phyloP scores from a whole-genome alignment of 2,888 invertebrate genomes.

The Lordiphosa fenestrarum region DNA sequence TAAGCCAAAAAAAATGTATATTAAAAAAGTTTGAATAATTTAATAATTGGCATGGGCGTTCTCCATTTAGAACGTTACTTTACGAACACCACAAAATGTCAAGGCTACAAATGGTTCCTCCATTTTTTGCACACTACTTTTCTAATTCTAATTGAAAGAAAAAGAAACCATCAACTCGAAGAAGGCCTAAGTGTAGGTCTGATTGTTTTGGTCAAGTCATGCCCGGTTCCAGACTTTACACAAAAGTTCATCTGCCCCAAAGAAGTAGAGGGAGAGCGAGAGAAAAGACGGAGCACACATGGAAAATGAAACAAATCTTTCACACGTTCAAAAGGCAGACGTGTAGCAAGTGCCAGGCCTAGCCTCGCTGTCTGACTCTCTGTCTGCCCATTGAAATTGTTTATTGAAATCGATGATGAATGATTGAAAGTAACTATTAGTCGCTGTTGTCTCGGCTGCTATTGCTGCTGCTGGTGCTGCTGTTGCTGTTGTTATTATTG shows the following conservation, averaged over 20 bases:
- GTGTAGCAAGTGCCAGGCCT: constrained; percentile 45
- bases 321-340: constrained; percentile 52
- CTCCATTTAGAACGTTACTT: constrained; percentile 14
- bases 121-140: constrained; percentile 24
- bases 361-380: constrained; percentile 33
- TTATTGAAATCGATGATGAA: constrained; percentile 73
- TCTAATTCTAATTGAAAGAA: constrained; percentile 41
- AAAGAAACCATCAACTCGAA: constrained; percentile 24
- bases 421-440: constrained; percentile 73
- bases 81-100: constrained; percentile 45
- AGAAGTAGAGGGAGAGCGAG: constrained; percentile 13
- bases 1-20: not conserved
- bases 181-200: constrained; percentile 41
- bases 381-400: constrained; percentile 65
- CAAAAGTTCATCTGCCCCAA: constrained; percentile 51
- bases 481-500: constrained; percentile 56
- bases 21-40: not conserved
- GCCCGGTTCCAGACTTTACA: constrained; percentile 6
- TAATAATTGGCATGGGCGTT: constrained; percentile 37
- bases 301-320: constrained; percentile 62
- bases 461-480: constrained; percentile 13
- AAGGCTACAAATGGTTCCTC: constrained; percentile 40
- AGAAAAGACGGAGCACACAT: constrained; percentile 5
- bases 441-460: constrained; percentile 35
- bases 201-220: constrained; percentile 37